Evolutionary conservation across 23 tunicate species (phyloP), one percentile per base, ranked within the genome.

Genomic region (Clavelina lepadiformis): DNA sequence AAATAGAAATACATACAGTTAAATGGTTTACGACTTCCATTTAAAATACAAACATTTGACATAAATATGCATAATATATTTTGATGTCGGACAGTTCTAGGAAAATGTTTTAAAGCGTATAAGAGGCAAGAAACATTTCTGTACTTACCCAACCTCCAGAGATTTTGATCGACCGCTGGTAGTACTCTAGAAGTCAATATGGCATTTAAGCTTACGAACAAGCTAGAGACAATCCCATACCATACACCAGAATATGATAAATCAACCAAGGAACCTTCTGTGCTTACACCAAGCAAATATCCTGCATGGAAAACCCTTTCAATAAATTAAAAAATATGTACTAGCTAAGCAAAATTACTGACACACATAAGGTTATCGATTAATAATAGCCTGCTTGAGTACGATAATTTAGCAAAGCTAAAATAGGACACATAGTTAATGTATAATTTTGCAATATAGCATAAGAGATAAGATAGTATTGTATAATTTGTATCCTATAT

Each of bases 211-310:
- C 61, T 46, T 8, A 53, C 62, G 1, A 74, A 74, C 26, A 63
- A 62, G 34, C 80, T 74, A 5, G 80, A 71, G 18, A 63, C 20
- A 5, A 44, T 41, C 47, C 80, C 62, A 41, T 62, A 74, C 18
- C 32, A 44, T 24, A 67, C 31, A 30, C 80, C 80, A 35, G 22
- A 26, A n/a, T 33, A 34, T 0, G 63, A 74, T 0, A 74, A 23
- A 19, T 36, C 37, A 6, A 26, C 80, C 25, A 58, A 22, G 18
- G 29, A 38, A 21, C 46, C 58, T 37, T 79, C 86, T 31, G 68
- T 31, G 36, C 37, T 22, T 7, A 79, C 37, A 7, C 86, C 86
- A 44, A 79, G 54, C 57, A 78, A 19, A 57, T 67, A 78, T 15
- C 82, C 82, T 76, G 22, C 11, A 31, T 26, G 20, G 15, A n/a